A percentile compares a stretch with the other conserved stretches of the same genome.
Conservation (phyloP, 2,797 vertebrate genomes). For the Heterohyrax brucei region DNA sequence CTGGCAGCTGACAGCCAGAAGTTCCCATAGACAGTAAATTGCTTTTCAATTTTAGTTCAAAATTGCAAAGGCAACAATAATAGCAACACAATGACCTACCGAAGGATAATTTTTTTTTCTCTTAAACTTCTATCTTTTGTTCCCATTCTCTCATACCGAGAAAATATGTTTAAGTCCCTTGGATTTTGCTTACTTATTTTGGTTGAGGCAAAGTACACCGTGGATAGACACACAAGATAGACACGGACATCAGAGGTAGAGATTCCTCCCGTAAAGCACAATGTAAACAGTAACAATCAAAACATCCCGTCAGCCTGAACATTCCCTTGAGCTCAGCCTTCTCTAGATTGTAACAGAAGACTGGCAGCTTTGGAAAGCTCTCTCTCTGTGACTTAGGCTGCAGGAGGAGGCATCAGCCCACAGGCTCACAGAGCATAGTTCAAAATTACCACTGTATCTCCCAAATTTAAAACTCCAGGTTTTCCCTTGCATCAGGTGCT, state of each 20-base stretch:
- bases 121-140: not conserved
- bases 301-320: not conserved
- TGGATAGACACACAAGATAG: not conserved
- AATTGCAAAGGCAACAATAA: not conserved
- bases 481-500: not conserved
- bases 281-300: not conserved
- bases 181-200: not conserved
- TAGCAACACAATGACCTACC: not conserved
- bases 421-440: not conserved
- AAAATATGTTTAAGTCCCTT: not conserved
- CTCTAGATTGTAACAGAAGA: not conserved
- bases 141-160: not conserved
- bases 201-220: not conserved
- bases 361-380: not conserved
- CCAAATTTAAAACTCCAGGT: not conserved
- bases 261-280: not conserved
- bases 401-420: not conserved
- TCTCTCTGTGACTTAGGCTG: not conserved
- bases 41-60: constrained; percentile 37
- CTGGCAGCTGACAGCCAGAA: not conserved
- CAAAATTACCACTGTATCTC: not conserved
- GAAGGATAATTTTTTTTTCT: not conserved
- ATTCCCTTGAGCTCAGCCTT: no score
- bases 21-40: not conserved
- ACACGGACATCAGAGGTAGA: not conserved